Evolutionary conservation across 2,113 vertebrate species (phyloP), one percentile per base, ranked within the genome.

Genomic region (Ciconia maguari): DNA sequence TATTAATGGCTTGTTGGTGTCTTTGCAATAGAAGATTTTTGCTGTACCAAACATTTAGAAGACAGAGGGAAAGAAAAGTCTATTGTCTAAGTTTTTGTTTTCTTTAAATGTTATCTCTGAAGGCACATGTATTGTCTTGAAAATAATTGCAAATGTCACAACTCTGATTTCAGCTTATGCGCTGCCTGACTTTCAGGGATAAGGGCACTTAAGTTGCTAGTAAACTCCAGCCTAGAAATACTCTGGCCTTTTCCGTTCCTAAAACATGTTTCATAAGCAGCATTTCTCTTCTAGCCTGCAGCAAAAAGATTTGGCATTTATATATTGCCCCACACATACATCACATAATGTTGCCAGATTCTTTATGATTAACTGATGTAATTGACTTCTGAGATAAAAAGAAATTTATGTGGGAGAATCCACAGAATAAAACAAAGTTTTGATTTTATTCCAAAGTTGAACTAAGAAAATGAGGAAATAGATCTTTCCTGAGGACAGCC

Each of bases 291-390:
- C 51, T 70, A 91, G 52, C 87, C 68, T 88, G 54, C 38, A 96
- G 94, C 88, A 88, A 61, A 29, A 61, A 68, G 85, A 76, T 57
- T 93, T 96, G 88, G 70, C 82, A 82, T 96, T 96, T 96, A 83
- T 94, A 42, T 85, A 74, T 96, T 93, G 38, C 49, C 64, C 64
- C 75, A 66, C 60, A 81, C 20, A 57, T 88, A 22, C 32, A 60
- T 92, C 68, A 77, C 27, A 38, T 42, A 70, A 76, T 58, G 46
- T 65, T 93, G 55, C 42, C 74, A 96, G 70, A 88, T 81, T 78
- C 66, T 92, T 97, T 91, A 75, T 72, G 83, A 95, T 93, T 96
- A 91, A 92, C 60, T 55, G 74, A 36, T 82, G 26, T 83, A 91
- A 94, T 54, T 93, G 83, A 49, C 74, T 96, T 92, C 64, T 83